Evolutionary conservation across 2,797 vertebrate genomes (phyloP).

Genomic region (Gambusia yucatana): DNA sequence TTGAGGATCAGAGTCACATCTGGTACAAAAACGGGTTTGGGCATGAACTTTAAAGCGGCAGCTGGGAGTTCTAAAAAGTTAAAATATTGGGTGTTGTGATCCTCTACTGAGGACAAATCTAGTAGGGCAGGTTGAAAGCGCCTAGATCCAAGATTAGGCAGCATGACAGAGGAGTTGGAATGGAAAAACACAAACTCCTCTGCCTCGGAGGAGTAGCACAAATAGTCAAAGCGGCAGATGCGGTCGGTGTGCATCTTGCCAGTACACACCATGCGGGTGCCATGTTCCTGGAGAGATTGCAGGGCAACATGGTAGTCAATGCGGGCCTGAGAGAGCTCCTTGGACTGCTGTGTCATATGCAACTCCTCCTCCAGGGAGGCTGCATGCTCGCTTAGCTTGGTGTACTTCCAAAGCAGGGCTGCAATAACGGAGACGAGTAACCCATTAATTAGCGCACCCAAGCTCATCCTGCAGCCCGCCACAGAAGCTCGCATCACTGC

Average conservation of each 20-base stretch:
- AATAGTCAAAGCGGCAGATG: constrained; percentile 94
- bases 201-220: constrained; percentile 93
- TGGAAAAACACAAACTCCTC: constrained; percentile 98
- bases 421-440: constrained; percentile 92
- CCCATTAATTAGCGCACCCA: constrained; percentile 90
- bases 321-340: constrained; percentile 84
- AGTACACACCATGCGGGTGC: constrained; percentile 96
- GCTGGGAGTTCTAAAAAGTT: constrained; percentile 96
- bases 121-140: constrained; percentile 96
- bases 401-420: constrained; percentile 95
- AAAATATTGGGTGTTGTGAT: constrained; percentile 98
- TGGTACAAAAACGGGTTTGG: constrained; percentile 95
- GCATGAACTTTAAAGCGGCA: constrained; percentile 92
- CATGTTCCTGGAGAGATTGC: constrained; percentile 88
- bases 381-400: constrained; percentile 87
- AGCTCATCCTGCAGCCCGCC: constrained; percentile 89
- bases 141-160: constrained; percentile 93
- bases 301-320: constrained; percentile 93
- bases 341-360: constrained; percentile 84
- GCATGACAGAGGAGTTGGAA: constrained; percentile 92
- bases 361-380: constrained; percentile 90
- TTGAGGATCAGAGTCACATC: constrained; percentile 93
- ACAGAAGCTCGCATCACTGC: constrained; percentile 78
- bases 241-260: constrained; percentile 98
- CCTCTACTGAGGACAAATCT: constrained; percentile 95